Base-by-base conservation (phyloP, 2,113 vertebrate genomes). In the Sus scrofa region DNA sequence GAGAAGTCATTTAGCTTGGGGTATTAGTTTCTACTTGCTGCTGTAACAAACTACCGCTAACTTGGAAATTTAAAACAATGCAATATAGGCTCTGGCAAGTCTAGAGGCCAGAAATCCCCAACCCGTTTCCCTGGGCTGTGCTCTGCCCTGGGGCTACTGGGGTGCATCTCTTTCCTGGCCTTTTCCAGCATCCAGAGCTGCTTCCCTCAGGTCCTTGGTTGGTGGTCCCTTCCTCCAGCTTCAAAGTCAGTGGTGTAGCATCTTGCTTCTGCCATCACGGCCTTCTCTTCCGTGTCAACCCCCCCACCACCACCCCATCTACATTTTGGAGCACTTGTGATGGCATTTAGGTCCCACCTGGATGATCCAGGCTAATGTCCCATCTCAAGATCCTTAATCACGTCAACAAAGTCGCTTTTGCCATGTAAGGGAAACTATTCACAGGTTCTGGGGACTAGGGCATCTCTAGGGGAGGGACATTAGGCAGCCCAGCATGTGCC, bases 91-190 rank as follows among this genome's bases (percentile, higher is more conserved):
- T 20, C 6, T 73, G n/a, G 26, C 9, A 5, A 54, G 19, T 22
- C 67, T 24, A 22, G 74, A 32, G 39, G 24, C 56, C 30, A 56
- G 70, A 34, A 30, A 27, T 44, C 79, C n/a, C 54, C 54, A 56
- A 5, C 5, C 22, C 2, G 34, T 39, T 24, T 67, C 82, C 12
- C 44, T 4, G 32, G 20, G 30, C 3, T 26, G 2, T 18, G 24
- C 62, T n/a, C 39, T 20, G 24, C 15, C 0, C 1, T 22, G 0
- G 14, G 9, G 58, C 8, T 6, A 1, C 1, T 0, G 34, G 34
- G 58, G 4, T 89, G 7, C 54, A 14, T 18, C 27, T 30, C 2
- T 10, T 6, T 22, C 6, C n/a, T 18, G 0, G 6, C 19, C 24
- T 22, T 32, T 20, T 15, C n/a, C 9, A 19, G 62, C 16, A n/a